Conservation (phyloP, 2,888 invertebrate species). For the Microctonus brassicae region DNA sequence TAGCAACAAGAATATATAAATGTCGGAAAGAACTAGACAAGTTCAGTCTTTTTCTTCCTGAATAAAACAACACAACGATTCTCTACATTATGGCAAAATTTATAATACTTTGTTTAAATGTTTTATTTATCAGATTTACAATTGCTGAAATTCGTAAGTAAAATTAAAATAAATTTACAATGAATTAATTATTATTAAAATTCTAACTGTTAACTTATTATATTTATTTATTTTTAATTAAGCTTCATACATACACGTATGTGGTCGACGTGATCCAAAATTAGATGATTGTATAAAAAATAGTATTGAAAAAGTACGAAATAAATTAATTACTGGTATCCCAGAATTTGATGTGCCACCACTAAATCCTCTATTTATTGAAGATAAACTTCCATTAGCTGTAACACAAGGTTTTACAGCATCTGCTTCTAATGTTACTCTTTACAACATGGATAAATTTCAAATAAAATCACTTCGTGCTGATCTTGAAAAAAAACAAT, state of each 20-base stretch:
- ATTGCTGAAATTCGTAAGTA: slow-evolving; percentile 22
- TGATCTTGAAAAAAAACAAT: slow-evolving; percentile 45
- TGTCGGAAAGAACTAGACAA: background rate
- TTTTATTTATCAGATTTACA: slow-evolving; percentile 2
- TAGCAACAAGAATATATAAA: background rate
- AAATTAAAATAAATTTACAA: background rate
- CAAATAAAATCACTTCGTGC: slow-evolving; percentile 39
- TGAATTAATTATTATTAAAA: background rate
- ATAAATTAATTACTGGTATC: slow-evolving; percentile 53
- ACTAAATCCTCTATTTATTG: slow-evolving; percentile 56
- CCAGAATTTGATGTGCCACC: slow-evolving; percentile 60
- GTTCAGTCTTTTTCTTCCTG: background rate
- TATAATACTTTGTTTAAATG: background rate
- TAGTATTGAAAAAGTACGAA: slow-evolving; percentile 48
- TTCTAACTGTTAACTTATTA: background rate
- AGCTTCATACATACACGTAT: slow-evolving; percentile 62
- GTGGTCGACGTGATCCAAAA: slow-evolving; percentile 58
- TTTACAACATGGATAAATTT: slow-evolving; percentile 53
- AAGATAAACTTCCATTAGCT: slow-evolving; percentile 48
- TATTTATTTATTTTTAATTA: slow-evolving; percentile 25
- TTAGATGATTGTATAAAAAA: slow-evolving; percentile 55
- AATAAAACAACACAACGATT: background rate
- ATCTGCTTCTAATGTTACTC: slow-evolving; percentile 48
- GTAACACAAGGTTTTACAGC: slow-evolving; percentile 54
- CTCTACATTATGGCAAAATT: background rate